These are phyloP conservation scores for Electrona antarctica DNA, from an alignment of 2,113 vertebrate species.

Conservation along the genomic window DNA sequence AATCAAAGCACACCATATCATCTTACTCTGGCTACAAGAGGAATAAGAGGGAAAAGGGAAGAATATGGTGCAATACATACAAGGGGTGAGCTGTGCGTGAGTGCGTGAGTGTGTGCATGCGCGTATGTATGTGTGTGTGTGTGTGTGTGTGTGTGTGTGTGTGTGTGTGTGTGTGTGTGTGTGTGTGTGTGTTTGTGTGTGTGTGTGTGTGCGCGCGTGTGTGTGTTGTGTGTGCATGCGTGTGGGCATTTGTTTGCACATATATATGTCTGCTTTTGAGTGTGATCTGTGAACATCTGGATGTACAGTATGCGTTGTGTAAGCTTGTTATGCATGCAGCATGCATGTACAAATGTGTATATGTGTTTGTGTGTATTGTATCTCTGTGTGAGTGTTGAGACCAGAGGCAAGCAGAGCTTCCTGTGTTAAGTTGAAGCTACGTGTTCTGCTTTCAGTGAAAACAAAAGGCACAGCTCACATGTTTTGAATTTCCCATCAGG, in stretches of 20 bases:
- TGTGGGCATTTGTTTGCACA: too few relatives aligned
- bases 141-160: not conserved
- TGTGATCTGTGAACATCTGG: too few relatives aligned
- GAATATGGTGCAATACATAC: slow-evolving; percentile 13
- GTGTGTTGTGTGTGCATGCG: slow-evolving; percentile 43
- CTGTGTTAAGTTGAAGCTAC: slow-evolving; percentile 43
- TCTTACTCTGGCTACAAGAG: not conserved
- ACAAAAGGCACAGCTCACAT: slow-evolving; percentile 47
- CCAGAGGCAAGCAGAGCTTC: slow-evolving; percentile 36
- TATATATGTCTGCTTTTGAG: too few relatives aligned
- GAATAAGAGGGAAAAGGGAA: slow-evolving; percentile 11
- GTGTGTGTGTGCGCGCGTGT: slow-evolving; percentile 41
- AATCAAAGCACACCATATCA: slow-evolving; percentile 45
- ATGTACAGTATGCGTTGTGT: slow-evolving; percentile 23
- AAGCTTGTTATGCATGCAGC: not conserved
- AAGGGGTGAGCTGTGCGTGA: not conserved
- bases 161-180: slow-evolving; percentile 1
- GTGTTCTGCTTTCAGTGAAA: slow-evolving; percentile 39
- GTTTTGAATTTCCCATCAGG: slow-evolving; percentile 36
- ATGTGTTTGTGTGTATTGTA: slow-evolving; percentile 3
- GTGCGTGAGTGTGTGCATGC: not conserved
- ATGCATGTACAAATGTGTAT: not conserved
- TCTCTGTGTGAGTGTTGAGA: slow-evolving; percentile 9
- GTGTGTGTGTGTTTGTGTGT: not conserved
- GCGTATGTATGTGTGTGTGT: not conserved